phyloP scores from a whole-genome alignment of 1,140 invertebrate genomes.

The Agrilus planipennis region DNA sequence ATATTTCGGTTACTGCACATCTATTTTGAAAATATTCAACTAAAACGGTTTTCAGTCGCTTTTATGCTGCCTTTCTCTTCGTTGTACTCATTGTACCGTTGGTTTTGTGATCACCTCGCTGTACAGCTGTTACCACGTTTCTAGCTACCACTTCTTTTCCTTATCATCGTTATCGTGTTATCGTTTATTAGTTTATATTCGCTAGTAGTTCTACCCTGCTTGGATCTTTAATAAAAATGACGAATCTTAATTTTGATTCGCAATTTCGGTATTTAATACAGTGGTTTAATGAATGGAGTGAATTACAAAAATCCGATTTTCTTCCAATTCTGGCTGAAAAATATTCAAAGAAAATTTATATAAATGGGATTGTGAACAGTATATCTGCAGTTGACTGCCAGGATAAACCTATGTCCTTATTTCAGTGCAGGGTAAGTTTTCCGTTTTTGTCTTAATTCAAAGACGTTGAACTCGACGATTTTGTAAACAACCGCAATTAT shows the following conservation, averaged over 20 bases:
- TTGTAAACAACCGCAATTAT: background rate
- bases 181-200: too few species aligned
- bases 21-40: too few species aligned
- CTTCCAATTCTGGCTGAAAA: slow-evolving; percentile 62
- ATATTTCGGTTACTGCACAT: too few species aligned
- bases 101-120: too few species aligned
- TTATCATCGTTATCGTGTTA: too few species aligned
- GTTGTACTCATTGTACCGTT: too few species aligned
- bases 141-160: too few species aligned
- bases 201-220: too few species aligned
- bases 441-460: background rate
- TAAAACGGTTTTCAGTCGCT: too few species aligned
- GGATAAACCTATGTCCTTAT: slow-evolving; percentile 71
- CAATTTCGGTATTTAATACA: slow-evolving; percentile 67
- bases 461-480: background rate
- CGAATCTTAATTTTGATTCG: slow-evolving; percentile 40
- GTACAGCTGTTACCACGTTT: too few species aligned
- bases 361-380: slow-evolving; percentile 61
- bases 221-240: too few species aligned
- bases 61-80: too few species aligned
- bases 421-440: slow-evolving; percentile 66
- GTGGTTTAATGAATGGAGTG: slow-evolving; percentile 85
- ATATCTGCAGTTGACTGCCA: slow-evolving; percentile 53
- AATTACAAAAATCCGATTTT: slow-evolving; percentile 75
- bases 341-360: slow-evolving; percentile 44